These are phyloP conservation scores for Poeciliopsis retropinna DNA, from an alignment of 2,113 vertebrate species.

Conservation along the genomic window DNA sequence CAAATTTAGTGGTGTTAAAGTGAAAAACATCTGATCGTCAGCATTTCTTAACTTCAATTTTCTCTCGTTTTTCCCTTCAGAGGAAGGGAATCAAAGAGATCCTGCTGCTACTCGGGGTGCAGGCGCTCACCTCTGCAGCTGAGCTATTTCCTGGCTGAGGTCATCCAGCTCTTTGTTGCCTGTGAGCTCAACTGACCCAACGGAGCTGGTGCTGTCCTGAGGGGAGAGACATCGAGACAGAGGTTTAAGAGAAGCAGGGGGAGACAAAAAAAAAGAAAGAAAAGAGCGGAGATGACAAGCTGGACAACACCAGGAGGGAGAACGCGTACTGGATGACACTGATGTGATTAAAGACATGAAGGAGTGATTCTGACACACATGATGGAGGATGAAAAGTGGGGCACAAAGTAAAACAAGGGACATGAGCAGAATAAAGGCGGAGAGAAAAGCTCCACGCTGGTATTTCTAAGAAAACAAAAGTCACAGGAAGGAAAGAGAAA, in stretches of 20 bases:
- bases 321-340: not conserved
- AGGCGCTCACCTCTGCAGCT: conserved; percentile 89
- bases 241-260: not conserved
- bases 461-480: conserved; percentile 57
- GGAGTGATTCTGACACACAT: conserved; percentile 1
- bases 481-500: conserved; percentile 67
- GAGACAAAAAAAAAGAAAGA: not conserved
- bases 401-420: conserved; percentile 20
- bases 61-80: not conserved
- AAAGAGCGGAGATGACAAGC: not conserved
- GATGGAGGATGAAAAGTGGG: not conserved
- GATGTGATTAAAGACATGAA: not conserved
- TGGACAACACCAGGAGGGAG: not conserved
- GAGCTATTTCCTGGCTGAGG: conserved; percentile 93
- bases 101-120: conserved; percentile 41
- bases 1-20: not conserved
- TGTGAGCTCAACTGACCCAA: conserved; percentile 87
- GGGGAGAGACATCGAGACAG: conserved; percentile 45
- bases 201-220: conserved; percentile 86
- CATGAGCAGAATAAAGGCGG: conserved; percentile 21
- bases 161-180: conserved; percentile 95
- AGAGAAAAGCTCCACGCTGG: conserved; percentile 46
- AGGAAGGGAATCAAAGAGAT: conserved; percentile 61
- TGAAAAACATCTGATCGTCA: conserved; percentile 13
- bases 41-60: conserved; percentile 25